phyloP scores from a whole-genome alignment of 1,140 invertebrate species.

The Drosophila quadrilineata region DNA sequence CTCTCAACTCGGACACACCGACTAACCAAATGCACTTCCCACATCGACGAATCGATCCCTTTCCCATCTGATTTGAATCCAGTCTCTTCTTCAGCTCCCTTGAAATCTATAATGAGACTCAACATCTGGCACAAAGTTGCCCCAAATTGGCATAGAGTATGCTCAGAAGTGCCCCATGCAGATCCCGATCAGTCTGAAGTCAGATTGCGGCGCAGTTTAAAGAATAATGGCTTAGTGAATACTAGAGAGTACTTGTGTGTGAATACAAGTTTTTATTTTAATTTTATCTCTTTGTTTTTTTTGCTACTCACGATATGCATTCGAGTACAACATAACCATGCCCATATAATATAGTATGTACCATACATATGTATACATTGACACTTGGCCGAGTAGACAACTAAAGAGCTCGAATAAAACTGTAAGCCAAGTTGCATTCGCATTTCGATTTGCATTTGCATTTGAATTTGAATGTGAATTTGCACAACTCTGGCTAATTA shows the following conservation, averaged over 20 bases:
- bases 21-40: conserved; percentile 8
- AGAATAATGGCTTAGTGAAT: conserved; percentile 55
- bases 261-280: conserved; percentile 4
- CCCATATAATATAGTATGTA: no score
- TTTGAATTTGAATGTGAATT: conserved; percentile 26
- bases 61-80: not conserved
- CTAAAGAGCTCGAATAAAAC: conserved; percentile 23
- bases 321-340: no score
- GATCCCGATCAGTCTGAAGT: conserved; percentile 37
- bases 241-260: conserved; percentile 17
- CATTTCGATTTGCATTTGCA: not conserved
- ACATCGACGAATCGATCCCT: no score
- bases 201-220: conserved; percentile 67
- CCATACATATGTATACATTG: conserved; percentile 28
- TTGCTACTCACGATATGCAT: conserved; percentile 46
- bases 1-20: not conserved
- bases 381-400: conserved; percentile 51
- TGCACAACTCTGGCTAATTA: conserved; percentile 68
- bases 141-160: not conserved
- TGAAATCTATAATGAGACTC: not conserved
- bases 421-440: conserved; percentile 14
- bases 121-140: not conserved
- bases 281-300: not conserved
- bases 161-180: conserved; percentile 7
- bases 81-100: not conserved